Evolutionary conservation across 1,140 invertebrate genomes (phyloP).

Genomic region (Eupristina koningsbergeri): DNA sequence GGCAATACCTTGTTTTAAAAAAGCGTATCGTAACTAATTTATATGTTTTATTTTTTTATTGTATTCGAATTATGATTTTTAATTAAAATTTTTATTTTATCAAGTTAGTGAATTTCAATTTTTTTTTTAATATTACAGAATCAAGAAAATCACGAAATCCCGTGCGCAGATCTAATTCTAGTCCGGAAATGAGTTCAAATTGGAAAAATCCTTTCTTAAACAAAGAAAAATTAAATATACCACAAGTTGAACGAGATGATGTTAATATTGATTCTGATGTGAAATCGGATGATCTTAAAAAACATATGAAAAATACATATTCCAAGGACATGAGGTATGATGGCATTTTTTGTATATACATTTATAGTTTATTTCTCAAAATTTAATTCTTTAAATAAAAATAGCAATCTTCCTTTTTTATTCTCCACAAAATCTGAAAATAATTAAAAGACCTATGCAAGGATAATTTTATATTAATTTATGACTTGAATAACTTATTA

Average conservation of each 20-base stretch:
- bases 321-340: constrained; percentile 78
- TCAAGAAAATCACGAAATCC: constrained; percentile 80
- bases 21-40: too few species aligned
- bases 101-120: neutral
- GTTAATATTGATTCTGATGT: constrained; percentile 64
- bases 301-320: constrained; percentile 77
- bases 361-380: neutral
- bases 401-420: too few species aligned
- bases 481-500: neutral
- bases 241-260: constrained; percentile 62
- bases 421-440: too few species aligned
- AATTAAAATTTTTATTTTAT: too few species aligned
- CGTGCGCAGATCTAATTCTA: constrained; percentile 89
- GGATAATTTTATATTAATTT: too few species aligned
- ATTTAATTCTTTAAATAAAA: too few species aligned
- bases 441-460: too few species aligned
- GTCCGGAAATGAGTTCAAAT: constrained; percentile 90
- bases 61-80: too few species aligned
- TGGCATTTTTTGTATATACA: too few species aligned
- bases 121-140: constrained; percentile 60
- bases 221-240: constrained; percentile 69
- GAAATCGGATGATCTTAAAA: constrained; percentile 74
- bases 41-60: too few species aligned
- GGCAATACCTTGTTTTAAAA: too few species aligned
- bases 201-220: constrained; percentile 83